Percentiles rank a stretch among this genome's conserved stretches.
Evolutionary conservation across 92 coral and sea anemone genomes (phyloP).

Genomic region (Galaxea fascicularis): DNA sequence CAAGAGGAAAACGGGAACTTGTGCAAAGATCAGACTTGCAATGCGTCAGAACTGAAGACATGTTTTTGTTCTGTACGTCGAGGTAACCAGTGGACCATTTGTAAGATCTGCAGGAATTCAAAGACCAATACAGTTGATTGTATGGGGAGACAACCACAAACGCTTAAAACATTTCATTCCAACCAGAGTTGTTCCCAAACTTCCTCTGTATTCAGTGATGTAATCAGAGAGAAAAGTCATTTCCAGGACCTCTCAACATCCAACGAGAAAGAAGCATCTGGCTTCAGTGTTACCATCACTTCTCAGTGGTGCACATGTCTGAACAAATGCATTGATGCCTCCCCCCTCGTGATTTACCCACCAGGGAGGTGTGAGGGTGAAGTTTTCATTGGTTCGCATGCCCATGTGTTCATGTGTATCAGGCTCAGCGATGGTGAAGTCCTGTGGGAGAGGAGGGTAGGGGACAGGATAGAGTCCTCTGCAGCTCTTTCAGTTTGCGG

Average conservation of each 20-base stretch:
- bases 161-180: neutral
- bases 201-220: neutral
- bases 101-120: constrained; percentile 43
- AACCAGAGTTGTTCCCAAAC: neutral
- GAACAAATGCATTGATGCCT: constrained; percentile 92
- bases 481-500: constrained; percentile 87
- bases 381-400: constrained; percentile 93
- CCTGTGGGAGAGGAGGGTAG: constrained; percentile 83
- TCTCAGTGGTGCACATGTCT: constrained; percentile 79
- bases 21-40: neutral
- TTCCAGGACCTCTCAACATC: neutral
- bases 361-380: constrained; percentile 55
- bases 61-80: constrained; percentile 88
- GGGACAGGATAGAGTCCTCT: constrained; percentile 94
- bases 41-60: neutral
- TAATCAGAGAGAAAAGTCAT: neutral
- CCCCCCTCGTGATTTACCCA: constrained; percentile 86
- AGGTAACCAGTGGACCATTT: constrained; percentile 65
- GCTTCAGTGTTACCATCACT: neutral
- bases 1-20: neutral
- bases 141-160: neutral
- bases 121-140: neutral
- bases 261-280: neutral
- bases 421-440: constrained; percentile 74
- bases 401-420: constrained; percentile 86